phyloP scores from a whole-genome alignment of 2,113 vertebrate genomes.

The Lycaon pictus region DNA sequence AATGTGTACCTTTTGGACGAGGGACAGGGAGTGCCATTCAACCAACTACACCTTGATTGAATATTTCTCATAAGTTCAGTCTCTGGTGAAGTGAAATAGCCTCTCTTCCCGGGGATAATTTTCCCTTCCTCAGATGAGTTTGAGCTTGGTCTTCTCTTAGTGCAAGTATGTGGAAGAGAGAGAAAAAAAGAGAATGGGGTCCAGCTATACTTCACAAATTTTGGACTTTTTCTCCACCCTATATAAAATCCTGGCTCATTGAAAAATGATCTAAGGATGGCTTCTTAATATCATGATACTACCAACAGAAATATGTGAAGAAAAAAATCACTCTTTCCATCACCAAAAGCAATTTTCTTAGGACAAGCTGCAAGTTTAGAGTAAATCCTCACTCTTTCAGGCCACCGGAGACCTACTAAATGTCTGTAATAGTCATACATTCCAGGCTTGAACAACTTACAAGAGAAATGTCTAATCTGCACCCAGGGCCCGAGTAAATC shows the following conservation, averaged over 20 bases:
- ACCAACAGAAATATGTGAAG: background rate
- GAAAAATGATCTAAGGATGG: background rate
- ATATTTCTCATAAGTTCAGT: background rate
- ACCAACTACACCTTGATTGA: background rate
- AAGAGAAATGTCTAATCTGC: background rate
- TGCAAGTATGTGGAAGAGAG: background rate
- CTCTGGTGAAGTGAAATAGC: background rate
- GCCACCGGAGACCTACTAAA: background rate
- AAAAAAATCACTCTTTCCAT: background rate
- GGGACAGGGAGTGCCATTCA: background rate
- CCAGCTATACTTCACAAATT: background rate
- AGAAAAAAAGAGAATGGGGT: background rate
- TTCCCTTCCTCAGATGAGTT: background rate
- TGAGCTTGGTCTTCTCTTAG: background rate
- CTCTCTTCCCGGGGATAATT: background rate
- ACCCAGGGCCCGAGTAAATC: slow-evolving; percentile 1
- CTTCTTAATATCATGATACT: background rate
- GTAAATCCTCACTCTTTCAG: background rate
- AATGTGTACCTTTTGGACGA: background rate
- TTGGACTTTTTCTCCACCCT: background rate
- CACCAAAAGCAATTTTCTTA: background rate
- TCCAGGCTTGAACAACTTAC: background rate
- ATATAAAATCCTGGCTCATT: background rate
- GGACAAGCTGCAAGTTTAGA: background rate
- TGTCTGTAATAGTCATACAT: background rate